phyloP scores from a whole-genome alignment of 2,113 vertebrate species.

The Hippocampus mohnikei region DNA sequence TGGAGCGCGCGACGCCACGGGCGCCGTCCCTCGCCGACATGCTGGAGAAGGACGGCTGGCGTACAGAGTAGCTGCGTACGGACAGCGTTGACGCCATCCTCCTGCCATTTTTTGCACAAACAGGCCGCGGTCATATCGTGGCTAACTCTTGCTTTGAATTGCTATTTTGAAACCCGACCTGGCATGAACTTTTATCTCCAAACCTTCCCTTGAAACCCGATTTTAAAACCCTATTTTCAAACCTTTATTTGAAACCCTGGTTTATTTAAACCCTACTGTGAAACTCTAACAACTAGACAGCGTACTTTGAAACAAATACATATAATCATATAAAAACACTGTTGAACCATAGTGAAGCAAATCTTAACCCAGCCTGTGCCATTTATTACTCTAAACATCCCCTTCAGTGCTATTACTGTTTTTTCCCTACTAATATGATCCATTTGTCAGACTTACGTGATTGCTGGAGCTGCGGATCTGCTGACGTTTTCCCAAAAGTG shows the following conservation, averaged over 20 bases:
- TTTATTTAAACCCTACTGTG: neutral
- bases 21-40: constrained; percentile 63
- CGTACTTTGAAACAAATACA: neutral
- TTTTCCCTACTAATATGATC: too few species aligned
- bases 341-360: neutral
- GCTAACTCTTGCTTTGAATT: neutral
- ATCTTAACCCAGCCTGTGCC: too few species aligned
- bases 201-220: neutral
- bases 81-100: constrained; percentile 69
- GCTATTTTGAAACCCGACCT: neutral
- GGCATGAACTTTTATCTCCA: neutral
- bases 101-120: neutral
- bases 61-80: constrained; percentile 53
- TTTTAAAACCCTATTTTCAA: too few species aligned
- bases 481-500: neutral
- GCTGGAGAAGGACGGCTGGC: constrained; percentile 69
- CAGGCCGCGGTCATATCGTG: neutral
- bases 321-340: neutral
- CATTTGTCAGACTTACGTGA: neutral
- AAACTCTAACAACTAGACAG: neutral
- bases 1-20: constrained; percentile 58
- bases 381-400: too few species aligned
- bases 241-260: too few species aligned
- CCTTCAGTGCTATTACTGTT: too few species aligned
- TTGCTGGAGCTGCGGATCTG: neutral